These are phyloP conservation scores for Hirtodrosophila cameraria DNA, from an alignment of 2,888 invertebrate genomes.

Conservation along the genomic window DNA sequence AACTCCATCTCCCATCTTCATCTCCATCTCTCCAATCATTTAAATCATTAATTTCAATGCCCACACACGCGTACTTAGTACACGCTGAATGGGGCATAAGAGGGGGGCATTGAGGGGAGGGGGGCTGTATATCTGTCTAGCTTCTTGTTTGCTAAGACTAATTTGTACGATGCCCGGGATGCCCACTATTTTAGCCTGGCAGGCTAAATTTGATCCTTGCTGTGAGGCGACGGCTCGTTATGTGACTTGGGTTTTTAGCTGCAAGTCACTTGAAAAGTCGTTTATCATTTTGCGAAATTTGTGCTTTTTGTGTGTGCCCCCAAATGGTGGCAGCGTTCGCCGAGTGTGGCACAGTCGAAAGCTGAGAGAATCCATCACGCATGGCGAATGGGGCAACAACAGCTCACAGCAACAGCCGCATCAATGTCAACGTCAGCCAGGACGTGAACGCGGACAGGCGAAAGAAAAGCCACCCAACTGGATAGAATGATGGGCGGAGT, in stretches of 20 bases:
- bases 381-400: conserved; percentile 35
- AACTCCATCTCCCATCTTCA: not conserved
- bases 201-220: conserved; percentile 56
- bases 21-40: conserved; percentile 65
- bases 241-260: conserved; percentile 69
- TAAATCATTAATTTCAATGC: conserved; percentile 81
- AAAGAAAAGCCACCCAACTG: conserved; percentile 52
- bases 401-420: conserved; percentile 50
- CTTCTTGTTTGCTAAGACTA: conserved; percentile 69
- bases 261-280: conserved; percentile 84
- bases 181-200: conserved; percentile 40
- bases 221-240: conserved; percentile 38
- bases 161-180: conserved; percentile 61
- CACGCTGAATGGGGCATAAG: not conserved
- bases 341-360: conserved; percentile 23
- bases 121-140: conserved; percentile 9
- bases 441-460: conserved; percentile 54
- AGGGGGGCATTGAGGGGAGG: not conserved
- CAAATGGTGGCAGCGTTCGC: conserved; percentile 33
- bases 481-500: conserved; percentile 11
- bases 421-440: conserved; percentile 69
- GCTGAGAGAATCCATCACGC: conserved; percentile 71
- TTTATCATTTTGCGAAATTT: conserved; percentile 81
- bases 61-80: conserved; percentile 64
- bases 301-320: conserved; percentile 44